phyloP scores from a whole-genome alignment of 2,888 invertebrate species.

The Ptychoptera albimana region DNA sequence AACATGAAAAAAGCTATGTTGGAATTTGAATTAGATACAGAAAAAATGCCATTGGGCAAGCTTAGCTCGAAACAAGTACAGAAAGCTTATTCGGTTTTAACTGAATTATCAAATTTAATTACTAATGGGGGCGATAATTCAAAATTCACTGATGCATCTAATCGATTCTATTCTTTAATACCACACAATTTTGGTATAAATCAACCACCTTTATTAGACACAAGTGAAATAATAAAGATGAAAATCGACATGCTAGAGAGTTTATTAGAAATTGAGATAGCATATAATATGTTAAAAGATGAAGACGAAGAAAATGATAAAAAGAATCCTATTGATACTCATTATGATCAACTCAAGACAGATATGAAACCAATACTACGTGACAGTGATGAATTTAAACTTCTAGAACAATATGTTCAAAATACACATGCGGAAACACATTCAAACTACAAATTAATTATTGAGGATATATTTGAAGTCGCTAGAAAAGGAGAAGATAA shows the following conservation, averaged over 20 bases:
- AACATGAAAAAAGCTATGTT: slow-evolving; percentile 83
- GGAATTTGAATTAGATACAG: slow-evolving; percentile 91
- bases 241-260: slow-evolving; percentile 78
- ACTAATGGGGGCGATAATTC: slow-evolving; percentile 31
- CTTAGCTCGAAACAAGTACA: slow-evolving; percentile 81
- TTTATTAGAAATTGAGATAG: slow-evolving; percentile 86
- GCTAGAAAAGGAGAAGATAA: slow-evolving; percentile 63
- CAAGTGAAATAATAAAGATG: slow-evolving; percentile 51
- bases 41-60: slow-evolving; percentile 97
- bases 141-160: slow-evolving; percentile 69
- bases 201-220: slow-evolving; percentile 66
- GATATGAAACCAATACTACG: slow-evolving; percentile 55
- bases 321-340: slow-evolving; percentile 55
- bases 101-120: slow-evolving; percentile 45
- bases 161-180: slow-evolving; percentile 86
- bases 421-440: slow-evolving; percentile 94
- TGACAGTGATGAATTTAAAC: slow-evolving; percentile 50
- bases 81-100: slow-evolving; percentile 66
- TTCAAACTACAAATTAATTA: too few species aligned
- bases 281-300: slow-evolving; percentile 66
- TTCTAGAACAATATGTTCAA: slow-evolving; percentile 60
- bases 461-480: slow-evolving; percentile 46
- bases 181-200: slow-evolving; percentile 88
- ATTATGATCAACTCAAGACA: slow-evolving; percentile 78
- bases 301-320: slow-evolving; percentile 26